These are phyloP conservation scores for Rana temporaria DNA, from an alignment of 2,113 vertebrate species.

Conservation along the genomic window DNA sequence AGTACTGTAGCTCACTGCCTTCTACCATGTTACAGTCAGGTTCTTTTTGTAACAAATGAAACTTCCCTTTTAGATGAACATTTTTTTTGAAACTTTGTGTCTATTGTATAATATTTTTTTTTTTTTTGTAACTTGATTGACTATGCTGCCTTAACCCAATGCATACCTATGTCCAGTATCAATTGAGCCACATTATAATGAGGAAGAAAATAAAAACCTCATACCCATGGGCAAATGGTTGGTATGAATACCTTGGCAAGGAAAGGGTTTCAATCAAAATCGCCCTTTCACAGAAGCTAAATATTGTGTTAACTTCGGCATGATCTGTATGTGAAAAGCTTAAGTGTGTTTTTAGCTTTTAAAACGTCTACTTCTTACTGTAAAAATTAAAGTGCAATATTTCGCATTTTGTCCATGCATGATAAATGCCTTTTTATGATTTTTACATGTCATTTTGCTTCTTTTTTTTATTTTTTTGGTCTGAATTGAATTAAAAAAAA, in stretches of 20 bases:
- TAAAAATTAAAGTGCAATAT: slow-evolving; percentile 51
- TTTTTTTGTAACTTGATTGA: not conserved
- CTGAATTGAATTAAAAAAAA: slow-evolving; percentile 1
- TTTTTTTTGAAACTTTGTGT: too few relatives aligned
- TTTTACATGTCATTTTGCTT: slow-evolving; percentile 1
- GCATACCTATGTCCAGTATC: not conserved
- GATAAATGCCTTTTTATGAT: slow-evolving; percentile 23
- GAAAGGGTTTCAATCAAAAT: not conserved
- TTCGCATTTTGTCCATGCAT: slow-evolving; percentile 25
- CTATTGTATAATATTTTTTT: too few relatives aligned
- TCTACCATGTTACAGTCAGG: not conserved
- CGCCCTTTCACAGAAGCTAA: not conserved
- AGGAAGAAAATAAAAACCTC: not conserved
- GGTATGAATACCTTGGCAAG: not conserved
- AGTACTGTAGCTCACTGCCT: not conserved
- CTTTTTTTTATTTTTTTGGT: not conserved
- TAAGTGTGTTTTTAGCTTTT: slow-evolving; percentile 25
- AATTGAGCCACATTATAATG: not conserved
- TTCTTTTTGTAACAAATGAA: too few relatives aligned
- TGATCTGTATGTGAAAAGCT: slow-evolving; percentile 28
- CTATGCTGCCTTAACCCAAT: slow-evolving; percentile 22
- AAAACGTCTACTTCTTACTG: slow-evolving; percentile 22
- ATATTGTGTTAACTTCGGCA: slow-evolving; percentile 9
- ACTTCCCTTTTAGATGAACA: too few relatives aligned
- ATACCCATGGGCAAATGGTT: not conserved